Evolutionary conservation across 2,888 invertebrate species (phyloP), one percentile per base, ranked within the genome.

Genomic region (Cephus sareptanus): DNA sequence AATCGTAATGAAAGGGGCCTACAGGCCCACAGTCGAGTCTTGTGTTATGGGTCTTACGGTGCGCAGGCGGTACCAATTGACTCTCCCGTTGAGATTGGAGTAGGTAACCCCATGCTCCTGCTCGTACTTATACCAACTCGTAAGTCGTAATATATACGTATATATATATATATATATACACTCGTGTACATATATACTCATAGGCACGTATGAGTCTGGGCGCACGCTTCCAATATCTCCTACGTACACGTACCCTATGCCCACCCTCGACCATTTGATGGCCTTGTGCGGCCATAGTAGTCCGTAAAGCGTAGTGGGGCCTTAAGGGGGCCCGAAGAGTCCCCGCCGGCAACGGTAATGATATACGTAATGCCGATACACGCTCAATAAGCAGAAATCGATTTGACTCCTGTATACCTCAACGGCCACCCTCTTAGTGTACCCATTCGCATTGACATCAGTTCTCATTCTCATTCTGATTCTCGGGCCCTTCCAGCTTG

Each of bases 1-100:
- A 89, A 89, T 89, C 85, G 86, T 85, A 85, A 89, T 85, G 88
- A 88, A 88, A 87, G 85, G 84, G 84, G 86, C 74, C 82, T 75
- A 83, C 79, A 83, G 83, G 81, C 84, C 83, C 81, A 82, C 79
- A 81, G 86, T 80, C 80, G 80, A 80, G 83, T 83, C 83, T 85
- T 84, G 82, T 83, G 81, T 86, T 86, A 84, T 85, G 83, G 81
- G 83, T 9, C 56, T 56, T 56, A 56, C 23, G 23, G 75, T 79
- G 82, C 83, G 83, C 71, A 83, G 81, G 83, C 82, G 82, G 78
- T 84, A 85, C 85, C 85, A 82, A 87, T 88, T 85, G 87, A 83
- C 85, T 86, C 87, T 83, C 83, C 83, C 84, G 81, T 83, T 76
- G 77, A 79, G 81, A 80, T 79, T 78, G 81, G 79, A 82, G 79